phyloP scores from a whole-genome alignment of 2,797 vertebrate species.

The Helostoma temminkii region DNA sequence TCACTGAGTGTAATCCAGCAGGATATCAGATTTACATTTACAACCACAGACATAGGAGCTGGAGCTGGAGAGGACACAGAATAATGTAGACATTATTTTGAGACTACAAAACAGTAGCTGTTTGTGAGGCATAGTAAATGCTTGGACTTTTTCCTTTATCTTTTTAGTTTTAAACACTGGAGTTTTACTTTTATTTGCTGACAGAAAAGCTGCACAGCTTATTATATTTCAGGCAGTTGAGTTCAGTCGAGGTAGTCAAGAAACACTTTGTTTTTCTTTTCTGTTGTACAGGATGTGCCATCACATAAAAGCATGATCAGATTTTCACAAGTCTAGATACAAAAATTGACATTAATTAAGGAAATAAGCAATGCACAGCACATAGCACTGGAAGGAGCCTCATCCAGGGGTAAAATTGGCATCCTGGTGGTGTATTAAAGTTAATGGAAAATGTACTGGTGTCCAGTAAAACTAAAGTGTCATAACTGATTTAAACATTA shows the following conservation, averaged over 20 bases:
- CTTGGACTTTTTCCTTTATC: no score
- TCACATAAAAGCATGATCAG: no score
- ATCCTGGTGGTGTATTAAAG: conserved; percentile 25
- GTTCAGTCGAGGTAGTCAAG: no score
- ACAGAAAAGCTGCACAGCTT: no score
- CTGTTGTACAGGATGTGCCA: no score
- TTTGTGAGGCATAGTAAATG: neutral
- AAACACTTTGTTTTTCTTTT: no score
- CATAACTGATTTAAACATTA: conserved; percentile 5
- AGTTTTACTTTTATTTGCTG: neutral
- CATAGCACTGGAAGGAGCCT: conserved; percentile 30
- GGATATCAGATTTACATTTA: conserved; percentile 2
- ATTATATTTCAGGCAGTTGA: no score
- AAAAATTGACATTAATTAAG: no score
- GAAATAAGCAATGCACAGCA: conserved; percentile 36
- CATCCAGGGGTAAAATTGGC: conserved; percentile 47
- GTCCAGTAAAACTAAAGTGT: neutral
- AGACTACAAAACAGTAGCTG: neutral
- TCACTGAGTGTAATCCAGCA: conserved; percentile 28
- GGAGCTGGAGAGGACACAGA: neutral
- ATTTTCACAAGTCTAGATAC: no score
- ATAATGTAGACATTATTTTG: neutral
- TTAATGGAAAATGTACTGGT: conserved; percentile 16
- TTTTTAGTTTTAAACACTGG: neutral
- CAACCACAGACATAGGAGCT: neutral